Evolutionary conservation across 1,140 invertebrate genomes (phyloP), one percentile per base, ranked within the genome.

Genomic region (Ganaspis sp.): DNA sequence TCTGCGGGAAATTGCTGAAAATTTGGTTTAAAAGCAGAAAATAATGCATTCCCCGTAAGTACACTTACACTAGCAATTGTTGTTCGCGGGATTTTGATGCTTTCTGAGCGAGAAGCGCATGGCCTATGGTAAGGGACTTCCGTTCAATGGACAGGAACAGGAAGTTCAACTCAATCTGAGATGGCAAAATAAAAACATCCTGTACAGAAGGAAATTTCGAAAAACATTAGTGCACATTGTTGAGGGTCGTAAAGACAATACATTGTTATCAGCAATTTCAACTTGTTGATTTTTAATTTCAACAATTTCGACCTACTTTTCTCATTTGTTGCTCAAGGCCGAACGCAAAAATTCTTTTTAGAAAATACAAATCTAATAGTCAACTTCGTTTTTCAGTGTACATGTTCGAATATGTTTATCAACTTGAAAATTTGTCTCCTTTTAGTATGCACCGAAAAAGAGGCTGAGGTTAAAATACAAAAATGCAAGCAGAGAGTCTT

Each of bases 81-180:
- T 79, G 42, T 79, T 40, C 11, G 8, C 76, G 17, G 37, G 69
- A 58, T 77, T 76, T 72, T 70, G 70, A 75, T 81, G 76, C 75
- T 78, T 85, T 83, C 83, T 79, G 80, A 74, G 74, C 76, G 78
- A 69, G 81, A 83, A 82, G 78, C 83, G 78, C 84, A 81, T 85
- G 82, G 85, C 88, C 87, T 90, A 89, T 89, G 86, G 87, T 91
- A 87, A 90, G 86, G 89, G 85, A 91, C 90, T 91, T 91, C 90
- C 90, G 90, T 89, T 91, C 82, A 78, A 87, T 83, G 83, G 83
- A 91, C 91, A 92, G 91, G 90, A 92, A 92, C 90, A 92, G 91
- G 91, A 92, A 92, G 91, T 92, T 86, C 86, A 86, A 85, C 85
- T 74, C 81, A 72, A 76, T 75, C 37, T 53, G 74, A 71, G 74